phyloP scores from a whole-genome alignment of 2,888 invertebrate species.

The Acrobeloides nanus region DNA sequence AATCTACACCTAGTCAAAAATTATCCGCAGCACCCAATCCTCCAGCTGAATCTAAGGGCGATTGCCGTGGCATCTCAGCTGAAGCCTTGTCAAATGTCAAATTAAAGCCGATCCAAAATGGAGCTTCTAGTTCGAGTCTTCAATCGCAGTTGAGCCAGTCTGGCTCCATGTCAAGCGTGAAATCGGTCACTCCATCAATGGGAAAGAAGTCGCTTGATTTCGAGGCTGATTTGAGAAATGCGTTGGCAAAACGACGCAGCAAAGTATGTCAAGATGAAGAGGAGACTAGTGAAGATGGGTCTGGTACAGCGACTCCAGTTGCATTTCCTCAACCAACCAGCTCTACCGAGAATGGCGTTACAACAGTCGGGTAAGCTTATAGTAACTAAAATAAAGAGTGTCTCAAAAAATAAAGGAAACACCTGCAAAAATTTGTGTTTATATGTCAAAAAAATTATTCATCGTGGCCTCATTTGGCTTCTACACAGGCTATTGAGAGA shows the following conservation, averaged over 20 bases:
- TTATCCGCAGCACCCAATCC: slow-evolving; percentile 5
- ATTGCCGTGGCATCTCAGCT: slow-evolving; percentile 31
- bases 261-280: slow-evolving; percentile 47
- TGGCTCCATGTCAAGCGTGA: too few relatives aligned
- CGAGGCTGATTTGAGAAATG: slow-evolving; percentile 49
- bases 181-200: too few relatives aligned
- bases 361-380: not conserved
- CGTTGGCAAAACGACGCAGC: slow-evolving; percentile 48
- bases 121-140: slow-evolving; percentile 1
- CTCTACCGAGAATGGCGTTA: not conserved
- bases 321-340: not conserved
- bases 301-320: too few relatives aligned
- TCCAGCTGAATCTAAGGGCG: slow-evolving; percentile 2
- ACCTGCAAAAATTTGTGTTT: too few relatives aligned
- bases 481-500: too few relatives aligned
- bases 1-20: not conserved
- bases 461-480: too few relatives aligned
- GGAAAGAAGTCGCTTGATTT: slow-evolving; percentile 37
- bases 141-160: too few relatives aligned
- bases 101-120: slow-evolving; percentile 24
- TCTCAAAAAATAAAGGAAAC: too few relatives aligned
- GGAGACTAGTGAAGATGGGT: slow-evolving; percentile 21
- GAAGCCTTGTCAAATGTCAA: slow-evolving; percentile 28
- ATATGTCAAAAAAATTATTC: too few relatives aligned
- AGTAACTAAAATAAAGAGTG: slow-evolving; percentile 3